phyloP scores from a whole-genome alignment of 1,140 invertebrate species.

The Stenopsyche tienmushanensis region DNA sequence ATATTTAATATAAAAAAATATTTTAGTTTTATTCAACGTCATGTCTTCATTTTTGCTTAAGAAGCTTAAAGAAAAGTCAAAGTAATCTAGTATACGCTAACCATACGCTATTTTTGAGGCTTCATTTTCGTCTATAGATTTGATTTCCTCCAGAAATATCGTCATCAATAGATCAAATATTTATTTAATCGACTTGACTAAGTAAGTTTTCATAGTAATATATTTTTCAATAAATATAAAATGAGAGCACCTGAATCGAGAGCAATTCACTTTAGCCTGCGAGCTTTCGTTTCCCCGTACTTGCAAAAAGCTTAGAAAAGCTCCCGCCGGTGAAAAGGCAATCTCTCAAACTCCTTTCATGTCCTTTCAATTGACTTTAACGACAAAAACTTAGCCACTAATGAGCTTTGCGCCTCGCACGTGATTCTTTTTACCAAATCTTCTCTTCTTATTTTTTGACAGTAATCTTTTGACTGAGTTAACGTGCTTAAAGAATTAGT shows the following conservation, averaged over 20 bases:
- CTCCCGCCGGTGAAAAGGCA: constrained; percentile 35
- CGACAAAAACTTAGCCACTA: constrained; percentile 39
- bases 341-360: constrained; percentile 40
- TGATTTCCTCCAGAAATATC: too few relatives aligned
- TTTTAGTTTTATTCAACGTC: too few relatives aligned
- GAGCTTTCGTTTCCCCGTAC: constrained; percentile 37
- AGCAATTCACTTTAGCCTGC: constrained; percentile 20
- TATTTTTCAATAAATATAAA: too few relatives aligned
- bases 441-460: constrained; percentile 2
- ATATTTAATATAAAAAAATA: too few relatives aligned
- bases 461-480: constrained; percentile 6
- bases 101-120: too few relatives aligned
- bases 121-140: too few relatives aligned
- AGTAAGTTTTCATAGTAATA: too few relatives aligned
- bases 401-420: constrained; percentile 30
- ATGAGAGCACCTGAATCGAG: background rate
- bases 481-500: constrained; percentile 11
- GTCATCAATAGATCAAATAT: too few relatives aligned
- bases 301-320: constrained; percentile 42
- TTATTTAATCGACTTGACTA: too few relatives aligned
- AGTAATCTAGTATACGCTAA: too few relatives aligned
- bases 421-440: constrained; percentile 33
- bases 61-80: too few relatives aligned
- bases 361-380: constrained; percentile 38
- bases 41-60: too few relatives aligned